These are phyloP conservation scores for Coelinius sp. DNA, from an alignment of 2,888 invertebrate species.

Conservation along the genomic window DNA sequence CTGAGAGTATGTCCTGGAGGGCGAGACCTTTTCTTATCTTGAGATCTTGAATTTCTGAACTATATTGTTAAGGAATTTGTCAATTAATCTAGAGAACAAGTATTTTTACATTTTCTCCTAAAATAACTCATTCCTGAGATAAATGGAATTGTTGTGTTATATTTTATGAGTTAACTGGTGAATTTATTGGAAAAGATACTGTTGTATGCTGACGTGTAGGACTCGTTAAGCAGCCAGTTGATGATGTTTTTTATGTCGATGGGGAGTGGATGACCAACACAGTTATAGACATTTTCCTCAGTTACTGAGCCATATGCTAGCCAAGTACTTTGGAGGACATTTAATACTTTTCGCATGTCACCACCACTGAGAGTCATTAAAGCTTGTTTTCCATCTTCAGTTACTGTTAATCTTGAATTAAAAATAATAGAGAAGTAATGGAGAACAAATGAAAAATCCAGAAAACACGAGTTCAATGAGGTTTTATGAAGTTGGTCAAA, in stretches of 20 bases:
- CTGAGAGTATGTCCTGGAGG: conserved; percentile 92
- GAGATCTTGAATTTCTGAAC: conserved; percentile 82
- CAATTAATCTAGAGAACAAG: neutral
- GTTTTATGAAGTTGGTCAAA: no score
- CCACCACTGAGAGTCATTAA: conserved; percentile 91
- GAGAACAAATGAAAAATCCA: neutral
- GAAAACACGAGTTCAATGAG: no score
- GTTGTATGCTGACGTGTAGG: conserved; percentile 81
- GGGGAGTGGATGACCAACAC: conserved; percentile 96
- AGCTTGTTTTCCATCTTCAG: conserved; percentile 91
- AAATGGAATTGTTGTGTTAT: neutral
- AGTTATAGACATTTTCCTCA: conserved; percentile 93
- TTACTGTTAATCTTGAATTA: conserved; percentile 75
- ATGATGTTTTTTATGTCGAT: conserved; percentile 90
- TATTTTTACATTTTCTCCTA: neutral
- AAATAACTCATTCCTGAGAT: no score
- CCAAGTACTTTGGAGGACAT: conserved; percentile 96
- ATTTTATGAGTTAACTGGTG: neutral
- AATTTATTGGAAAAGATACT: conserved; percentile 78
- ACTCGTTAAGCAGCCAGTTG: conserved; percentile 86
- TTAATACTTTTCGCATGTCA: conserved; percentile 98
- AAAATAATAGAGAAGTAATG: no score
- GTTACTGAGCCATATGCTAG: conserved; percentile 91
- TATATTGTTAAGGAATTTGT: conserved; percentile 51
- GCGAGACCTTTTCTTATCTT: conserved; percentile 93